Percentiles rank a stretch among this genome's conserved stretches.
phyloP scores from a whole-genome alignment of 2,888 invertebrate genomes.

The Cryptosula pallasiana region DNA sequence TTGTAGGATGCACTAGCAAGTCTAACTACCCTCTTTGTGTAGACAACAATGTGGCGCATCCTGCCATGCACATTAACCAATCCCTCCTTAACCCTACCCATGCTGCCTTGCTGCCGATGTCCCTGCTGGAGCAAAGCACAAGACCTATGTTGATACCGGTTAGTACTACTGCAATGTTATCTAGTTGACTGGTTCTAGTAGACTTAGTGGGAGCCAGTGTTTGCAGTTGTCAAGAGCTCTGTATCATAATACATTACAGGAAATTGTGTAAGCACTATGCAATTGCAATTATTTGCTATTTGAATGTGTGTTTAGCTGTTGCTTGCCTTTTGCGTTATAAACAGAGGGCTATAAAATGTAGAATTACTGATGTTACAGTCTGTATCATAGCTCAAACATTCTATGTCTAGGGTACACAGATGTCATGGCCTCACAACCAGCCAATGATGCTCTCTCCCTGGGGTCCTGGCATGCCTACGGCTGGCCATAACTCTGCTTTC shows the following conservation, averaged over 20 bases:
- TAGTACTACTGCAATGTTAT: no score
- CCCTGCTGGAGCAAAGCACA: not conserved
- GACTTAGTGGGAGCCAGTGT: no score
- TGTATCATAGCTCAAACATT: not conserved
- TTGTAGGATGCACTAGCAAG: not conserved
- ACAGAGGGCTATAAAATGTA: no score
- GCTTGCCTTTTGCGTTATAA: no score
- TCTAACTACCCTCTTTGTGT: not conserved
- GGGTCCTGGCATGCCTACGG: not conserved
- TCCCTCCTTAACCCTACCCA: conserved; percentile 5
- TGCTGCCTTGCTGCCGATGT: conserved; percentile 12
- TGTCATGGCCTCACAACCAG: not conserved
- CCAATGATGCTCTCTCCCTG: conserved; percentile 1
- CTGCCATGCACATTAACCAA: conserved; percentile 5
- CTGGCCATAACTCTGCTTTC: conserved; percentile 18
- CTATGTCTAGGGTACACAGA: not conserved
- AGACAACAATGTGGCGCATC: conserved; percentile 7
- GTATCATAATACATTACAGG: no score
- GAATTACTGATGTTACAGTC: no score
- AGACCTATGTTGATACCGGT: conserved; percentile 23
- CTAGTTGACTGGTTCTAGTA: no score
- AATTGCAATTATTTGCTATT: no score
- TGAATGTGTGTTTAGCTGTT: no score
- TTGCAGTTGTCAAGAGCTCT: no score
- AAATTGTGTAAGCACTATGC: no score